Conservation (phyloP, 2,113 vertebrate species). For the Lipotes vexillifer region DNA sequence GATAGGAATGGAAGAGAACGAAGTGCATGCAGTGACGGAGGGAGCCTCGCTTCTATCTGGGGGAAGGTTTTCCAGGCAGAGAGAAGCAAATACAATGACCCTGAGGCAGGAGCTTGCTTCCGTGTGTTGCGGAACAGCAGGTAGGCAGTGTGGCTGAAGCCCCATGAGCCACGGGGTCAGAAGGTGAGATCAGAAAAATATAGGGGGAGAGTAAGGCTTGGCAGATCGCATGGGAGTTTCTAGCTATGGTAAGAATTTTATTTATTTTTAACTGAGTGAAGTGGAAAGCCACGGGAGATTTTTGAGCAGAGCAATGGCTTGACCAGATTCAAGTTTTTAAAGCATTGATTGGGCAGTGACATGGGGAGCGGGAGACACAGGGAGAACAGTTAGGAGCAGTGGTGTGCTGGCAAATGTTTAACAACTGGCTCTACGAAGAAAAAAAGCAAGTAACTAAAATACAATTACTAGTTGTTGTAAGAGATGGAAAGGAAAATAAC, state of each 20-base stretch:
- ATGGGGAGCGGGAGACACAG: neutral
- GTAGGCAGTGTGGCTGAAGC: neutral
- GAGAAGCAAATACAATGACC: neutral
- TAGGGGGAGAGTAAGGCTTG: neutral
- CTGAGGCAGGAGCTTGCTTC: neutral
- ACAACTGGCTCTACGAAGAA: neutral
- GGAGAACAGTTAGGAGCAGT: neutral
- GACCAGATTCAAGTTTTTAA: neutral
- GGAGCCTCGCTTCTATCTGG: neutral
- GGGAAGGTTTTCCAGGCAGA: neutral
- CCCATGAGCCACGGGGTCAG: neutral
- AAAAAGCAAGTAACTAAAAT: neutral
- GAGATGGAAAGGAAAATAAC: conserved; percentile 3
- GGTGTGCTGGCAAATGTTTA: neutral
- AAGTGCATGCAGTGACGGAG: neutral
- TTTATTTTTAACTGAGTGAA: neutral
- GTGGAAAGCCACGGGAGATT: neutral
- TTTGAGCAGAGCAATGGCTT: neutral
- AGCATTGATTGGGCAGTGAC: neutral
- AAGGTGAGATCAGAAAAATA: neutral
- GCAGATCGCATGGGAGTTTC: neutral
- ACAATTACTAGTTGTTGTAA: neutral
- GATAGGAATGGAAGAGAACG: neutral
- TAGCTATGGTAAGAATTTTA: neutral
- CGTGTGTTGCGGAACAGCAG: neutral